Percentiles rank a stretch among this genome's conserved stretches.
These are phyloP conservation scores for Oppia nitens DNA, from an alignment of 1,140 invertebrate species.

Conservation along the genomic window DNA sequence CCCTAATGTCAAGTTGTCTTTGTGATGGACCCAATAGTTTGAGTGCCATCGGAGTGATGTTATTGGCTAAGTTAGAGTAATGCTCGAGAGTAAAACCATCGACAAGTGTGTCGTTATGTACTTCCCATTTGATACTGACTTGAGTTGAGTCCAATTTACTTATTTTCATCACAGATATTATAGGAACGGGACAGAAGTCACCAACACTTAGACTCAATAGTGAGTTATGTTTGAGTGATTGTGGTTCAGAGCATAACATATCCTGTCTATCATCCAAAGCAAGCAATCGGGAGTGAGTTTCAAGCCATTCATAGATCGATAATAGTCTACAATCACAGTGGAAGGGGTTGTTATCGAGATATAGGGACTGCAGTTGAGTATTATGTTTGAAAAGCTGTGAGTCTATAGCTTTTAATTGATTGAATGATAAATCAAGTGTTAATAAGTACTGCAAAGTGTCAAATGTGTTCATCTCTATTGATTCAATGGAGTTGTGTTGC, in stretches of 20 bases:
- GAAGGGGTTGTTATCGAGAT: slow-evolving; percentile 72
- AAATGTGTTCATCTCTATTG: slow-evolving; percentile 53
- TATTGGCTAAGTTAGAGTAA: slow-evolving; percentile 52
- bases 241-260: slow-evolving; percentile 55
- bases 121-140: slow-evolving; percentile 72
- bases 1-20: slow-evolving; percentile 49
- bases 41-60: slow-evolving; percentile 28
- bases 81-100: slow-evolving; percentile 65
- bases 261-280: slow-evolving; percentile 20
- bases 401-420: slow-evolving; percentile 60
- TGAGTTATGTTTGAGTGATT: slow-evolving; percentile 49
- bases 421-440: slow-evolving; percentile 66
- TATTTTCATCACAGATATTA: slow-evolving; percentile 60
- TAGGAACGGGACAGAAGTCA: slow-evolving; percentile 58
- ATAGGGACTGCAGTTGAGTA: slow-evolving; percentile 56
- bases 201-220: slow-evolving; percentile 57
- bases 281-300: slow-evolving; percentile 57
- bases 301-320: slow-evolving; percentile 70
- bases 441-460: slow-evolving; percentile 49
- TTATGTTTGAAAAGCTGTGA: slow-evolving; percentile 51
- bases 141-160: slow-evolving; percentile 72
- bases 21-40: slow-evolving; percentile 40
- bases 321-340: slow-evolving; percentile 64
- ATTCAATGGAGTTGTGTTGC: slow-evolving; percentile 64
- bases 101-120: slow-evolving; percentile 63